Percentiles rank a stretch among this genome's conserved stretches.
Evolutionary conservation across 2,113 vertebrate genomes (phyloP).

Genomic region (Scalopus aquaticus): DNA sequence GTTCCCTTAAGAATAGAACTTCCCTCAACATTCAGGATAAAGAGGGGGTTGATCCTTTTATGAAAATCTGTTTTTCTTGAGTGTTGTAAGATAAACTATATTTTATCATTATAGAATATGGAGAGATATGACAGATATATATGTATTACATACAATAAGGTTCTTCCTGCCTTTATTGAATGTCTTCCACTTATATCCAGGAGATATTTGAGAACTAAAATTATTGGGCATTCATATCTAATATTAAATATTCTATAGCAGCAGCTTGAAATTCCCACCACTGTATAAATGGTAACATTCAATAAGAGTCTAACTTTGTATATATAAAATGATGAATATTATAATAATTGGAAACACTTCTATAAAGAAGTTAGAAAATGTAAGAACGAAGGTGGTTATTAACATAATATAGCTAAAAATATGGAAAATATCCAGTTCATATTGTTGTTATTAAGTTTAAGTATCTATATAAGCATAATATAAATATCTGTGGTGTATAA

Average conservation of each 20-base stretch:
- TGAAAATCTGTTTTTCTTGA: not conserved
- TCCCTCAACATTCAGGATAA: not conserved
- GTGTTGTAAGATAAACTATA: not conserved
- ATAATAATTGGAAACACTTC: not conserved
- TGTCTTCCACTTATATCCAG: not conserved
- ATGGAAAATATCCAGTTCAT: not conserved
- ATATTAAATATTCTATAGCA: not conserved
- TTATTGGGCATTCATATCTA: not conserved
- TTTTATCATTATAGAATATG: not conserved
- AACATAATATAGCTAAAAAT: not conserved
- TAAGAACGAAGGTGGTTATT: not conserved
- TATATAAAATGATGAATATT: not conserved
- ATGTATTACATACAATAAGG: not conserved
- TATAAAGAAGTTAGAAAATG: not conserved
- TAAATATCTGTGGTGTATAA: not conserved
- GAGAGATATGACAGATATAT: not conserved
- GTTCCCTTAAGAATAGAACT: not conserved
- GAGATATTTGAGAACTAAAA: not conserved
- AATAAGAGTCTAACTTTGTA: not conserved
- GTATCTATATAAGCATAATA: not conserved
- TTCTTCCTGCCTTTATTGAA: not conserved
- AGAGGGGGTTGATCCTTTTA: not conserved
- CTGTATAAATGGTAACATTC: not conserved
- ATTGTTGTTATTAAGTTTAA: not conserved
- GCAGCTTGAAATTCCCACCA: not conserved